These are phyloP conservation scores for Triplophysa yarkandensis DNA, from an alignment of 2,797 vertebrate species.

Conservation along the genomic window DNA sequence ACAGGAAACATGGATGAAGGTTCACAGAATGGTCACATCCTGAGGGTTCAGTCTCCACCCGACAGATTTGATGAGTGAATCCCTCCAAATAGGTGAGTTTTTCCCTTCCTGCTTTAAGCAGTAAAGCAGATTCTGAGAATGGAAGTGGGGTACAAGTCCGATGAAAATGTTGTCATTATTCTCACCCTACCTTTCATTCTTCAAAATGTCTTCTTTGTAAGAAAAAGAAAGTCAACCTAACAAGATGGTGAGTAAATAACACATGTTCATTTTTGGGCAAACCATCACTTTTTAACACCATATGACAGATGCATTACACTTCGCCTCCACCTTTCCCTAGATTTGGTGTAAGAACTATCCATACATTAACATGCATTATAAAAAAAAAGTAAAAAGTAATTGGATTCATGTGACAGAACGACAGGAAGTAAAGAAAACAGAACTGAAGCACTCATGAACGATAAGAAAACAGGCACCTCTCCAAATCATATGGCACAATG, in stretches of 20 bases:
- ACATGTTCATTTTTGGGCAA: too few relatives aligned
- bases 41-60: slow-evolving; percentile 22
- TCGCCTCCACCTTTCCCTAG: background rate
- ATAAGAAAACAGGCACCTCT: background rate
- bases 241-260: too few relatives aligned
- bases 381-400: too few relatives aligned
- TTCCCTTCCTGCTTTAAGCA: background rate
- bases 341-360: background rate
- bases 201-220: too few relatives aligned
- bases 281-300: too few relatives aligned
- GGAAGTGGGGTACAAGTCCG: background rate
- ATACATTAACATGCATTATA: too few relatives aligned
- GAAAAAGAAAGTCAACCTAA: too few relatives aligned
- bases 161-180: too few relatives aligned
- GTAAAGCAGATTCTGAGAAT: background rate
- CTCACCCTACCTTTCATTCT: too few relatives aligned
- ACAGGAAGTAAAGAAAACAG: background rate
- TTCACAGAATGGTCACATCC: slow-evolving; percentile 51
- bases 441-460: background rate
- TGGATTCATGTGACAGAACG: too few relatives aligned
- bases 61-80: slow-evolving; percentile 34
- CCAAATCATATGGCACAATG: background rate
- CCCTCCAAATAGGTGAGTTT: background rate
- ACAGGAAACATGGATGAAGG: slow-evolving; percentile 54
- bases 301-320: background rate